Evolutionary conservation across 2,797 vertebrate genomes (phyloP).

Genomic region (Intellagama lesueurii): DNA sequence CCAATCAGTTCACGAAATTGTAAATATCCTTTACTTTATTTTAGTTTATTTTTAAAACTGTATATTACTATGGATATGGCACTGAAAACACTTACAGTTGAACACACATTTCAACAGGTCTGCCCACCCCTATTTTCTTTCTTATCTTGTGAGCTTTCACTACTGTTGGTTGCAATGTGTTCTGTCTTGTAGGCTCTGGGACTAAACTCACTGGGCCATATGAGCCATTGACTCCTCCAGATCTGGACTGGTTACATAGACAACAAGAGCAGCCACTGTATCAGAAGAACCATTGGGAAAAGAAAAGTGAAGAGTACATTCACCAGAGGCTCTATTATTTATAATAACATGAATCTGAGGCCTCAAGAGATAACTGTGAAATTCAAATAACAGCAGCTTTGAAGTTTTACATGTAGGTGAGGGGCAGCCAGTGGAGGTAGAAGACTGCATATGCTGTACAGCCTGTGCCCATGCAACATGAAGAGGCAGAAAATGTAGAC

Average conservation of each 20-base stretch:
- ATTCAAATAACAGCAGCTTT: neutral
- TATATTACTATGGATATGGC: neutral
- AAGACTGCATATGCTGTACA: conserved; percentile 2
- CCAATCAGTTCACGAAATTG: no score
- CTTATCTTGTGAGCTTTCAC: neutral
- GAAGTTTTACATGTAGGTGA: conserved; percentile 1
- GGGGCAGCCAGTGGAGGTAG: neutral
- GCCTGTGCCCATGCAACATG: conserved; percentile 1
- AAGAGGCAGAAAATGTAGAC: conserved; percentile 2
- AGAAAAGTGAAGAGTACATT: neutral
- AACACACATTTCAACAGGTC: neutral
- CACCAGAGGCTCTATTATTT: neutral
- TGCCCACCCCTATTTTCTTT: neutral
- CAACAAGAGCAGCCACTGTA: neutral
- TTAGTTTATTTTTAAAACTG: neutral
- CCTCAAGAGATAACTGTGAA: neutral
- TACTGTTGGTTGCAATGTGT: neutral
- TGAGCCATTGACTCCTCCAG: no score
- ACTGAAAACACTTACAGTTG: neutral
- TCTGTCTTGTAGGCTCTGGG: neutral
- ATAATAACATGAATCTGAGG: neutral
- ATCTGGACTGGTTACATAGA: no score
- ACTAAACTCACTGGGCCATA: no score
- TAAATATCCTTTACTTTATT: neutral
- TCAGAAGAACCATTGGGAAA: neutral